phyloP scores from a whole-genome alignment of 2,888 invertebrate genomes.

The Orchestes rusci region DNA sequence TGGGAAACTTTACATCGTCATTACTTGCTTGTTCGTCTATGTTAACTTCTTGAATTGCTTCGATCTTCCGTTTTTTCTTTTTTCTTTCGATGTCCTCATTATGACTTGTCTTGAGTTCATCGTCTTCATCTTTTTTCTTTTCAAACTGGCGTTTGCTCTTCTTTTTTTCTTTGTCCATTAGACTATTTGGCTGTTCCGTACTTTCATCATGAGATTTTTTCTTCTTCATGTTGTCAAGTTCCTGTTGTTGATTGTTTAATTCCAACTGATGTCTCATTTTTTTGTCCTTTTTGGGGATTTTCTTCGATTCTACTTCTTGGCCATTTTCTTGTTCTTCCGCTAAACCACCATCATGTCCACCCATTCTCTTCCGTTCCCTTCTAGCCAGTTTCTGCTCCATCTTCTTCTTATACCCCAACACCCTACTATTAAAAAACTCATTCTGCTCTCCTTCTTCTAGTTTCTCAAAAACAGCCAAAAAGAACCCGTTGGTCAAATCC shows the following conservation, averaged over 20 bases:
- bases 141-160: background rate
- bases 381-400: constrained; percentile 16
- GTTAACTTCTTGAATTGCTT: background rate
- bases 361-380: constrained; percentile 3
- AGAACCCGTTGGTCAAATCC: constrained; percentile 90
- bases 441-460: constrained; percentile 44
- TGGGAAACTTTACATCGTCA: too few species aligned
- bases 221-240: too few species aligned
- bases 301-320: background rate
- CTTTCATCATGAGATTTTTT: too few species aligned
- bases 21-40: background rate
- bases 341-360: background rate
- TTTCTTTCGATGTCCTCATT: background rate
- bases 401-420: constrained; percentile 30
- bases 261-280: too few species aligned
- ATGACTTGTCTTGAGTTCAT: too few species aligned
- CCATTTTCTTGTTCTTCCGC: background rate
- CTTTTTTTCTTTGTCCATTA: background rate
- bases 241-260: too few species aligned
- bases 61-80: background rate
- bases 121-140: too few species aligned
- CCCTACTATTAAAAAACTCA: constrained; percentile 32
- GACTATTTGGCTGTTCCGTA: background rate
- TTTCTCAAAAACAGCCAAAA: constrained; percentile 83
- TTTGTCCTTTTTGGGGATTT: constrained; percentile 2